Percentiles rank a stretch among this genome's conserved stretches.
phyloP scores from a whole-genome alignment of 2,888 invertebrate genomes.

The Reticulitermes lucifugus region DNA sequence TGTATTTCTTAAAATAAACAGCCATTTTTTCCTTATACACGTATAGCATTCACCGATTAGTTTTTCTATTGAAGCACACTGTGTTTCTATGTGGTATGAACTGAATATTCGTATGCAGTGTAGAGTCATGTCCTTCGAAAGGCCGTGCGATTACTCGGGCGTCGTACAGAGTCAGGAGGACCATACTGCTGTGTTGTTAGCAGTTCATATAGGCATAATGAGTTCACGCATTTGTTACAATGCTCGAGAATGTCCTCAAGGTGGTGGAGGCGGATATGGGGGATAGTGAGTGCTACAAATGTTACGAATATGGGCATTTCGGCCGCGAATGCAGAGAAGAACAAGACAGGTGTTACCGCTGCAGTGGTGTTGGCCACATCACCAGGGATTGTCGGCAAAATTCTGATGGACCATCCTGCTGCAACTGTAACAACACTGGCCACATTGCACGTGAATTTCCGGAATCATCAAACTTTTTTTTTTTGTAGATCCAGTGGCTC shows the following conservation, averaged over 20 bases:
- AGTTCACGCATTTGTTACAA: slow-evolving; percentile 91
- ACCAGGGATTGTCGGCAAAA: slow-evolving; percentile 90
- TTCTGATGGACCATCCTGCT: slow-evolving; percentile 80
- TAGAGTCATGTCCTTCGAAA: too few species aligned
- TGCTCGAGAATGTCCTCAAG: slow-evolving; percentile 91
- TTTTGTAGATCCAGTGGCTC: slow-evolving; percentile 58
- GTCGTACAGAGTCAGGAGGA: slow-evolving; percentile 50
- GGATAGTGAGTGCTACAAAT: slow-evolving; percentile 89
- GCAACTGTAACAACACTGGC: slow-evolving; percentile 95
- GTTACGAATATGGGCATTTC: slow-evolving; percentile 93
- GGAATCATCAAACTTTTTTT: slow-evolving; percentile 54
- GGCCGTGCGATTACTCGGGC: not conserved
- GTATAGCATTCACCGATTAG: too few species aligned
- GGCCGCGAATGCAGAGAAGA: slow-evolving; percentile 95
- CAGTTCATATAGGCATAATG: slow-evolving; percentile 65
- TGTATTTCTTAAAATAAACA: too few species aligned
- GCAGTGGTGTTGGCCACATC: slow-evolving; percentile 93
- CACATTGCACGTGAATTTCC: slow-evolving; percentile 78
- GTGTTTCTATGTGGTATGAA: too few species aligned
- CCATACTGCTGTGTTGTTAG: slow-evolving; percentile 14
- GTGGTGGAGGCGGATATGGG: slow-evolving; percentile 64
- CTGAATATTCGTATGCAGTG: too few species aligned
- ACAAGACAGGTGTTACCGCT: slow-evolving; percentile 80
- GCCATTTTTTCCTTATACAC: too few species aligned
- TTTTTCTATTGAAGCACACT: too few species aligned